These are phyloP conservation scores for Azemiops feae DNA, from an alignment of 2,113 vertebrate genomes.

Conservation along the genomic window DNA sequence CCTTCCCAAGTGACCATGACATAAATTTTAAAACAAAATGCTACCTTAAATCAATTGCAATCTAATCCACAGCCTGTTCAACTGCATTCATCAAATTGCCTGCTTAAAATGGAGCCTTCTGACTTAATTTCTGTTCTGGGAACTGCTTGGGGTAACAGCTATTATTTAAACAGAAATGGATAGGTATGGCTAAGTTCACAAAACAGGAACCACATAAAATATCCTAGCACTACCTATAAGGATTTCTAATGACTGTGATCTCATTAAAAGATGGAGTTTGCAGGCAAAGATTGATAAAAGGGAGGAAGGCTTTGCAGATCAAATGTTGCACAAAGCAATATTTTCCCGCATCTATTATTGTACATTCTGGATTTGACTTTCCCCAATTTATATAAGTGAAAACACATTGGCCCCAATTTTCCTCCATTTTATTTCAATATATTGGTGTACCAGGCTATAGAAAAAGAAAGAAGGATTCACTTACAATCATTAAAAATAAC, in stretches of 20 bases:
- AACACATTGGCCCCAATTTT: background rate
- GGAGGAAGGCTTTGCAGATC: background rate
- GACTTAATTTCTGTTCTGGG: background rate
- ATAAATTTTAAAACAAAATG: background rate
- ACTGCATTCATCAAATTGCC: background rate
- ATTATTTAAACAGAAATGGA: conserved; percentile 5
- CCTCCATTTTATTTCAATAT: conserved; percentile 18
- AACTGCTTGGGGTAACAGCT: background rate
- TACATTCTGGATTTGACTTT: conserved; percentile 32
- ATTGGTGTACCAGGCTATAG: conserved; percentile 18
- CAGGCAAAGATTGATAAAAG: conserved; percentile 59
- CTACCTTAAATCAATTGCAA: background rate
- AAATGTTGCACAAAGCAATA: conserved; percentile 51
- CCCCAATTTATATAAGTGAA: conserved; percentile 37
- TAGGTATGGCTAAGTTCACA: background rate
- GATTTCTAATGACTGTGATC: conserved; percentile 79
- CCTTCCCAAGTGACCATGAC: background rate
- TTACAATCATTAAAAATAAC: background rate
- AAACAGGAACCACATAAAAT: conserved; percentile 62
- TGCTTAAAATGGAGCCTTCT: background rate
- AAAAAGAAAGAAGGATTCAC: background rate
- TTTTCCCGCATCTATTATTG: conserved; percentile 21
- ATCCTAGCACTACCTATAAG: conserved; percentile 60
- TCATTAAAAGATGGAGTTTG: conserved; percentile 85
- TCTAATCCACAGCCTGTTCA: background rate